Base-by-base conservation (phyloP, 35 echinoderm and acorn worm species). In the Lytechinus variegatus region DNA sequence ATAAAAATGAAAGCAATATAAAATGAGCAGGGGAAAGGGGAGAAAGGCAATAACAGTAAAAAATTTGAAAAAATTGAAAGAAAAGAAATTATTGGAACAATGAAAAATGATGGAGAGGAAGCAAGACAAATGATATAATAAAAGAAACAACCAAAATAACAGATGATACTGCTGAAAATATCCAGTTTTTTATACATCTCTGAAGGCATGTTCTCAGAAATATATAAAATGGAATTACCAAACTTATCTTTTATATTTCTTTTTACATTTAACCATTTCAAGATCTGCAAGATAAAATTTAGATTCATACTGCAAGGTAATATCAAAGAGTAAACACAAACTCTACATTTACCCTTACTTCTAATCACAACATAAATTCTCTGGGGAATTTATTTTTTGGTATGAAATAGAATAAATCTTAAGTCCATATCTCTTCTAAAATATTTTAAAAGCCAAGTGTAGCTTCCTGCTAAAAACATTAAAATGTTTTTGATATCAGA, bases 1-100 rank as follows among this genome's bases (percentile, higher is more conserved):
- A 79, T 79, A 79, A n/a, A 79, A 79, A 79, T 79, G 66, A 79
- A 79, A 79, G 66, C 66, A 79, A 79, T 4, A 71, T 71, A 71
- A 71, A 71, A 71, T 71, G 61, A 21, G 61, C 6, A n/a, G n/a
- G 66, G 21, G 12, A 7, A 79, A 24, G 14, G 16, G 16, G 61
- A 71, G 21, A 79, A 79, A 79, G 6, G 5, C 66, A 79, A 79
- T 79, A 79, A 79, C 21, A 24, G 8, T 79, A 24, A 79, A 79
- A 66, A 79, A 79, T 24, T 79, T 5, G 19, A 79, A 79, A 79
- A 7, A 19, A 3, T 79, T 79, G 6, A 8, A 79, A 79, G n/a
- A 7, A 79, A 79, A 79, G 66, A 16, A n/a, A 24, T 4, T 24
- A 4, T 24, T 24, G 66, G 19, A 79, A 79, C 66, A 79, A 79